A percentile compares a stretch with the other conserved stretches of the same genome.
phyloP scores from a whole-genome alignment of 2,113 vertebrate species.

The Pholis gunnellus region DNA sequence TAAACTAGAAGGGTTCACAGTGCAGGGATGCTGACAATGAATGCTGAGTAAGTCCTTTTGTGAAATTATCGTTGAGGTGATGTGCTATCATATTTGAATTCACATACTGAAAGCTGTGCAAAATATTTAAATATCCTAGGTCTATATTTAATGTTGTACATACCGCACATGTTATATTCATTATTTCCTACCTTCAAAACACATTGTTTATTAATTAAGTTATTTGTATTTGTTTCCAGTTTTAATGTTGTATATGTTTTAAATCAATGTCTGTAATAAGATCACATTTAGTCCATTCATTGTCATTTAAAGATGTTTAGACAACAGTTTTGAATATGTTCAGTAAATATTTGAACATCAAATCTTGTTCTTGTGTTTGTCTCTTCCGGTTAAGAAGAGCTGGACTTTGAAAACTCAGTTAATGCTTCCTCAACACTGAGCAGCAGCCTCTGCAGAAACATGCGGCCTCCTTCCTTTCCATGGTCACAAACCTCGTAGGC shows the following conservation, averaged over 20 bases:
- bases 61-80: not conserved
- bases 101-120: too few species aligned
- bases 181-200: too few species aligned
- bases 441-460: not conserved
- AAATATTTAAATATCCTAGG: too few species aligned
- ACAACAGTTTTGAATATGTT: not conserved
- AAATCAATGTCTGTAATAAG: too few species aligned
- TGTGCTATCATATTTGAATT: too few species aligned
- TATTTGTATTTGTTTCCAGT: too few species aligned
- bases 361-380: not conserved
- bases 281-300: not conserved
- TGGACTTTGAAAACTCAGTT: rapidly evolving
- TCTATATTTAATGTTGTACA: too few species aligned
- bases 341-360: not conserved
- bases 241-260: too few species aligned
- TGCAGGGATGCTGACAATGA: slow-evolving; percentile 17
- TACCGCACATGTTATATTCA: too few species aligned
- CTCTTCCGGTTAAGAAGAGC: slow-evolving; percentile 16
- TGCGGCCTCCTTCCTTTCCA: slow-evolving; percentile 4
- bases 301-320: not conserved
- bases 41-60: slow-evolving; percentile 48
- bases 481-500: not conserved
- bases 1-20: slow-evolving; percentile 22
- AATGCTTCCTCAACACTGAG: not conserved
- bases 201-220: too few species aligned